Percentiles rank a stretch among this genome's conserved stretches.
phyloP scores from a whole-genome alignment of 2,797 vertebrate genomes.

The Dallia pectoralis region DNA sequence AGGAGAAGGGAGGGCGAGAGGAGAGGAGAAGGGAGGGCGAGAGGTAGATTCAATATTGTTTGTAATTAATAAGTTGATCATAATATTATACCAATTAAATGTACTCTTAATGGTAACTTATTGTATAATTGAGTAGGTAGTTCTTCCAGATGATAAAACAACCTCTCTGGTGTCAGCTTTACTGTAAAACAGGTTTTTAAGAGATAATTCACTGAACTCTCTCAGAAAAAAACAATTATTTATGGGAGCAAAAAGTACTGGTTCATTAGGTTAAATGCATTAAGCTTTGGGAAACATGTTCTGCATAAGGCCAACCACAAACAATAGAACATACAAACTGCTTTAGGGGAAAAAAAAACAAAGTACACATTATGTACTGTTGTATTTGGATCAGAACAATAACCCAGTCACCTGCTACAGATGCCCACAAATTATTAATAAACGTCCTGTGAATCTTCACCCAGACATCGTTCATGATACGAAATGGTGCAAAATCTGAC shows the following conservation, averaged over 20 bases:
- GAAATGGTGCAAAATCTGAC: background rate
- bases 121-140: too few species aligned
- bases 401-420: background rate
- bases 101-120: background rate
- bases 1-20: conserved; percentile 2
- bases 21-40: background rate
- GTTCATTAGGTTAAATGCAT: background rate
- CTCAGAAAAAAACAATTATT: background rate
- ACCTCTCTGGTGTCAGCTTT: too few species aligned
- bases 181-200: too few species aligned
- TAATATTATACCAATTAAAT: background rate
- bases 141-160: too few species aligned
- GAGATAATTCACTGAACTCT: too few species aligned
- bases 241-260: background rate
- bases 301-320: too few species aligned
- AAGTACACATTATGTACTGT: background rate
- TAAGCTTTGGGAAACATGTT: background rate
- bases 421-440: background rate
- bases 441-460: background rate
- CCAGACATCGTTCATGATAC: background rate
- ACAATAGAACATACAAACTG: too few species aligned
- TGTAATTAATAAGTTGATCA: background rate
- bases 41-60: background rate
- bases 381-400: background rate
- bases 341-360: background rate